Base-by-base conservation (phyloP, 2,888 invertebrate species). In the Drosophila neonasuta region DNA sequence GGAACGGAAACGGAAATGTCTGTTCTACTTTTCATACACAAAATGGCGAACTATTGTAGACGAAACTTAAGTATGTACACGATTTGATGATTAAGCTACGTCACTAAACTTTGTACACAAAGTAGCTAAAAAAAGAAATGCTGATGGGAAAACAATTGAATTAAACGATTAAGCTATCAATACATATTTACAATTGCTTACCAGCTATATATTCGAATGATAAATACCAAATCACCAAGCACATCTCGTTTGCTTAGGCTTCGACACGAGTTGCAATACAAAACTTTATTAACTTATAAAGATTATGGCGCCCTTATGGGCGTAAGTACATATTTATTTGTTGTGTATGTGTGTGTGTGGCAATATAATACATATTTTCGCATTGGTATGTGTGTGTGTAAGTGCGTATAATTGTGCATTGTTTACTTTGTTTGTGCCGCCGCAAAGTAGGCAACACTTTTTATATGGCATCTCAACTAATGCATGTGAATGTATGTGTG, bases 251-350 rank as follows among this genome's bases (percentile, higher is more conserved):
- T 32, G 41, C 48, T 56, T 45, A 39, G 10, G 17, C 54, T 36
- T 15, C 50, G 52, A 45, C 17, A 51, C 46, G 45, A 56, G 49
- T 70, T 84, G 73, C 71, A 67, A 67, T 87, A 82, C 54, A 81
- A 62, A 69, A 70, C 50, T 81, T 85, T 85, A 81, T 81, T 81
- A 79, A 79, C 81, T 87, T 77, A 79, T 74, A 70, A 81, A 24
- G 36, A 54, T 54, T 54, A 67, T 65, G 50, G 57, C 54, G 69
- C 59, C 24, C 72, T 30, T 55, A 58, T 41, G 39, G 55, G 48
- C 56, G 55, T 64, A 69, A 60, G 48, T 68, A 70, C 64, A 63
- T 45, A 11, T 49, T 45, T 44, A 36, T 52, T 71, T 42, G 65
- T 24, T 75, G 39, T 62, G 44, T 56, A 29, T 67, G n/a, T 44